Base-by-base conservation (phyloP, 2,888 invertebrate genomes). In the Cataglyphis albicans region DNA sequence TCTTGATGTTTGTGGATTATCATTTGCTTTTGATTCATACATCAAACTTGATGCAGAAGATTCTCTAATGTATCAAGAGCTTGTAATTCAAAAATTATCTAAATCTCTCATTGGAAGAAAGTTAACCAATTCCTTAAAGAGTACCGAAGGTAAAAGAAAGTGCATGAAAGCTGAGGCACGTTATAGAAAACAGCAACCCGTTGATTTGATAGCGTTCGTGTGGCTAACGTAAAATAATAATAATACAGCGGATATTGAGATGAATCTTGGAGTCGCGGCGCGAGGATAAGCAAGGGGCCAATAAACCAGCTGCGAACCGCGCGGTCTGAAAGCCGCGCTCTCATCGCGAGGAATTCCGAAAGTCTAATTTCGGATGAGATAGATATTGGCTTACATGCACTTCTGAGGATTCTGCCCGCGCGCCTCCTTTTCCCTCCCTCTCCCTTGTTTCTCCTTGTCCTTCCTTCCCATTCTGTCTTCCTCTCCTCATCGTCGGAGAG, bases 351-450 rank as follows among this genome's bases (percentile, higher is more conserved):
- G 87, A 92, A 92, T 91, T 89, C 90, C 91, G 84, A 91, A 91
- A 89, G 90, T 93, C 93, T 92, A 93, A 93, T 93, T 93, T 89
- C 90, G 89, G 90, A 89, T 88, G 89, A 84, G 88, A 91, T 90
- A 87, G 90, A 92, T 92, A 93, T 92, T 91, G 87, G 89, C 92
- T 91, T 89, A 87, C 89, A 88, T 85, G 88, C 89, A 86, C 89
- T 90, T 90, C 88, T 89, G 86, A 86, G 87, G 89, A 88, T 90
- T 90, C 85, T 81, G 64, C 84, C 76, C 35, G 72, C 61, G 5
- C 57, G 5, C 32, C 61, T 44, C 32, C 61, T 44, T 67, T 29
- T 15, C 59, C 57, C 67, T 52, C 3, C 1, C 7, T 12, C 59
- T 32, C 52, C 81, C 78, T 73, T 83, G 44, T 59, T 70, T 75